Evolutionary conservation across 2,797 vertebrate species (phyloP).

Genomic region (Apogon talboti): DNA sequence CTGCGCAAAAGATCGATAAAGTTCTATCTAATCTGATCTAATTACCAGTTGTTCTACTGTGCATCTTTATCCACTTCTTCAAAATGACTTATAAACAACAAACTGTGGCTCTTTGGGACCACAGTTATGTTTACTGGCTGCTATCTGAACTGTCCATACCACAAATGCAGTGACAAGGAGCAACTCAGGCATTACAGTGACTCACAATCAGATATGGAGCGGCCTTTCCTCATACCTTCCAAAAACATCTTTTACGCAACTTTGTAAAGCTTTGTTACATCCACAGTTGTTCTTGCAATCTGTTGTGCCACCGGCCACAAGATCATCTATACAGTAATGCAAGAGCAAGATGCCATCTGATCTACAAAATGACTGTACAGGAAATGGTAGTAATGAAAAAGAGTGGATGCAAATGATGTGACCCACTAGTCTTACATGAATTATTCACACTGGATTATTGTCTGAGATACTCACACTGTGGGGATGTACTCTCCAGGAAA

Average conservation of each 20-base stretch:
- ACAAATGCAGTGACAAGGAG: slow-evolving; percentile 9
- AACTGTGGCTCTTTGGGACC: not conserved
- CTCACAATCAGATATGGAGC: slow-evolving; percentile 7
- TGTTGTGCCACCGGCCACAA: not conserved
- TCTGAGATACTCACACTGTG: slow-evolving; percentile 93
- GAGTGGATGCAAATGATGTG: slow-evolving; percentile 16
- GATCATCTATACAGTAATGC: not conserved
- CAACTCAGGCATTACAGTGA: not conserved
- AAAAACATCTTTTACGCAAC: not conserved
- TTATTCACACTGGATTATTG: slow-evolving; percentile 19
- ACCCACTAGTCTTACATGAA: slow-evolving; percentile 23
- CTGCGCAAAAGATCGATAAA: too few relatives aligned
- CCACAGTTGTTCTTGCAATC: slow-evolving; percentile 1
- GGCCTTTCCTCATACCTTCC: slow-evolving; percentile 2
- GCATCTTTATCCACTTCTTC: not conserved
- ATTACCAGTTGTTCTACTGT: not conserved
- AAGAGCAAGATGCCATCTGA: not conserved
- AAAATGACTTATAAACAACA: slow-evolving; percentile 1
- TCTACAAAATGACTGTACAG: not conserved
- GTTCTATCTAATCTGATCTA: too few relatives aligned
- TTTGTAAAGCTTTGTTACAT: not conserved
- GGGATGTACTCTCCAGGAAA: slow-evolving; percentile 99
- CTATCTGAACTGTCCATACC: not conserved
- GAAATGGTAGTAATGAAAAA: slow-evolving; percentile 3
- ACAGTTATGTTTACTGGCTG: slow-evolving; percentile 13